Percentiles rank a stretch among this genome's conserved stretches.
Conservation (phyloP, 2,888 invertebrate genomes). For the Apantesis nais region DNA sequence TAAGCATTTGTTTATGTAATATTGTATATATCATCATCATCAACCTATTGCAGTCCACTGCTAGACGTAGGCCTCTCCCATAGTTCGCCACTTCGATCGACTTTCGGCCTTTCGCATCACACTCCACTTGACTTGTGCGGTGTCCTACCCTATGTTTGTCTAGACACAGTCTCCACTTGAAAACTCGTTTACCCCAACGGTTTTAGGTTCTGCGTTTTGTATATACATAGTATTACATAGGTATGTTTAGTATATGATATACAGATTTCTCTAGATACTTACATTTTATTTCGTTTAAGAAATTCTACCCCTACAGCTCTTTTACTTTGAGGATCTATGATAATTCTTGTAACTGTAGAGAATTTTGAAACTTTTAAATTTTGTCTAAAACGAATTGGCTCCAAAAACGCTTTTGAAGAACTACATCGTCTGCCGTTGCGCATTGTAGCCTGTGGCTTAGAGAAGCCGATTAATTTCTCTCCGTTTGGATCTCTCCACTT, state of each 20-base stretch:
- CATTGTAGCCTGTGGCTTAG: slow-evolving; percentile 89
- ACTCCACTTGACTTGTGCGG: too few relatives aligned
- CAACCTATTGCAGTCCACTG: too few relatives aligned
- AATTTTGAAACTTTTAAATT: slow-evolving; percentile 90
- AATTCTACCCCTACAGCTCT: slow-evolving; percentile 89
- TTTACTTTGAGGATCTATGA: slow-evolving; percentile 87
- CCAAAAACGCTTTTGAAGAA: slow-evolving; percentile 91
- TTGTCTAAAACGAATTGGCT: slow-evolving; percentile 86
- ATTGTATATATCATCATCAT: too few relatives aligned
- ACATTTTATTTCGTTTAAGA: slow-evolving; percentile 84
- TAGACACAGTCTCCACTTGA: too few relatives aligned
- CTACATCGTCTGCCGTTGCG: slow-evolving; percentile 91
- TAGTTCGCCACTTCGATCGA: too few relatives aligned
- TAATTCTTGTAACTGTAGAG: slow-evolving; percentile 88
- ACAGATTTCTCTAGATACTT: slow-evolving; percentile 21
- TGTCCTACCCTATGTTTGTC: too few relatives aligned
- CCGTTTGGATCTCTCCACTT: slow-evolving; percentile 90
- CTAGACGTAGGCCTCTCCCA: too few relatives aligned
- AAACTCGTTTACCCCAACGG: too few relatives aligned
- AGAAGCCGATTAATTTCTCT: slow-evolving; percentile 87
- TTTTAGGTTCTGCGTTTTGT: too few relatives aligned
- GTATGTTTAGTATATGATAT: not conserved
- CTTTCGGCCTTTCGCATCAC: too few relatives aligned
- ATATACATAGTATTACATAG: too few relatives aligned
- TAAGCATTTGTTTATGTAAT: not conserved